Evolutionary conservation across 2,797 vertebrate species (phyloP).

Genomic region (Scomberomorus guttatus): DNA sequence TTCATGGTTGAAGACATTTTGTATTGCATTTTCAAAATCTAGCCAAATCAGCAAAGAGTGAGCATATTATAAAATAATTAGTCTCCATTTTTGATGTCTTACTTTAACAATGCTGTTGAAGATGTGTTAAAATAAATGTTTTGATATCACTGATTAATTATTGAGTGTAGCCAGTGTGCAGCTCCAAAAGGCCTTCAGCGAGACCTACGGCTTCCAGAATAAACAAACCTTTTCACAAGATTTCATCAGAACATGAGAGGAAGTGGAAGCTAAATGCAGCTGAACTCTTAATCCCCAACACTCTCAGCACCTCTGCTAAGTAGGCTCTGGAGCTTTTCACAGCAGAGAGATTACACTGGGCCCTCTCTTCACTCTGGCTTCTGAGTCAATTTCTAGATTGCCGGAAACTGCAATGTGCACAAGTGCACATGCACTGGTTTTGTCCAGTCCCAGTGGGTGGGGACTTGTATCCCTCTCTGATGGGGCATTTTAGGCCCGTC

Average conservation of each 20-base stretch:
- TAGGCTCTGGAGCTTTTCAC: conserved; percentile 45
- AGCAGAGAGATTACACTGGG: conserved; percentile 33
- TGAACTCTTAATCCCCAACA: conserved; percentile 44
- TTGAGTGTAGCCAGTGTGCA: conserved; percentile 10
- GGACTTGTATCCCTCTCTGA: conserved; percentile 43
- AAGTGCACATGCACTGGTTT: conserved; percentile 21
- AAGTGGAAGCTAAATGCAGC: conserved; percentile 53
- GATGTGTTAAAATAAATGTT: conserved; percentile 12
- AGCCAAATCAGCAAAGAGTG: too few species aligned
- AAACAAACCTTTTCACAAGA: conserved; percentile 64
- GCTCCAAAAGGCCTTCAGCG: conserved; percentile 6
- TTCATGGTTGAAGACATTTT: not conserved
- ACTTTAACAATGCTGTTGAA: not conserved
- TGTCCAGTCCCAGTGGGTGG: conserved; percentile 49
- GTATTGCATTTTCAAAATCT: too few species aligned
- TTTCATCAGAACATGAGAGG: conserved; percentile 53
- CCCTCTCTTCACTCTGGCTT: conserved; percentile 7
- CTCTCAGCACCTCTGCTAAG: conserved; percentile 36
- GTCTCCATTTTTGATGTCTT: not conserved
- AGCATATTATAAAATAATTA: not conserved
- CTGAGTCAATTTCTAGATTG: conserved; percentile 54
- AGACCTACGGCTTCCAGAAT: conserved; percentile 26
- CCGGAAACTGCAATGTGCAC: conserved; percentile 46
- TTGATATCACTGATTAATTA: conserved; percentile 31
- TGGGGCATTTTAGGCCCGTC: conserved; percentile 58